Evolutionary conservation across 2,113 vertebrate species (phyloP), one percentile per base, ranked within the genome.

Genomic region (Tenrec ecaudatus): DNA sequence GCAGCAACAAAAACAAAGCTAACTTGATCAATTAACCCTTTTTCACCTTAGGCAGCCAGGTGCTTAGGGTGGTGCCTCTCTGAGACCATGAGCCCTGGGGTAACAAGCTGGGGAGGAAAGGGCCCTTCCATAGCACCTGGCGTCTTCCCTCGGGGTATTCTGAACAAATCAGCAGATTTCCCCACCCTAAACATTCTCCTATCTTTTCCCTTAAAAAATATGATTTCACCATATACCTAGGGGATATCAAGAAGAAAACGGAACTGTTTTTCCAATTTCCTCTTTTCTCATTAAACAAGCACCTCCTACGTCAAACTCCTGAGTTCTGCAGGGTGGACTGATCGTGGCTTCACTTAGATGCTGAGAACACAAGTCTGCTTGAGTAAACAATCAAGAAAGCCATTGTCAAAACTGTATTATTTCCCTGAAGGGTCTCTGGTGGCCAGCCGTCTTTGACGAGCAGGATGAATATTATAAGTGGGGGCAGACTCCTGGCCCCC

Each of bases 271-370:
- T 31, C 17, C 83, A 33, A 47, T 84, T 88, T 43, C 11, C 71
- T 73, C 77, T 88, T 82, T 82, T 82, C 12, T 86, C 62, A 33
- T 47, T 27, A 78, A 71, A 80, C 43, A 83, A 68, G 68, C 69
- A 77, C 19, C 58, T 10, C 57, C 31, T 71, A 64, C 57, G 17
- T 14, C 7, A 66, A 57, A 16, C 38, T 15, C 38, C 40, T 3
- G 23, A 57, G 73, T 75, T 86, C 80, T 81, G n/a, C 33, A 22
- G 53, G 31, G 85, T 71, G 79, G 40, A 64, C 77, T 31, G 27
- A 23, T 66, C 25, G 23, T 71, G 57, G 22, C 75, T 93, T 73
- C 40, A 73, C 40, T 75, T 38, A 81, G n/a, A 27, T 29, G 20
- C 43, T 81, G 33, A 81, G 80, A 86, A 76, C 17, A 12, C 16